Evolutionary conservation across 2,113 vertebrate species (phyloP).

Genomic region (Halichoeres trimaculatus): DNA sequence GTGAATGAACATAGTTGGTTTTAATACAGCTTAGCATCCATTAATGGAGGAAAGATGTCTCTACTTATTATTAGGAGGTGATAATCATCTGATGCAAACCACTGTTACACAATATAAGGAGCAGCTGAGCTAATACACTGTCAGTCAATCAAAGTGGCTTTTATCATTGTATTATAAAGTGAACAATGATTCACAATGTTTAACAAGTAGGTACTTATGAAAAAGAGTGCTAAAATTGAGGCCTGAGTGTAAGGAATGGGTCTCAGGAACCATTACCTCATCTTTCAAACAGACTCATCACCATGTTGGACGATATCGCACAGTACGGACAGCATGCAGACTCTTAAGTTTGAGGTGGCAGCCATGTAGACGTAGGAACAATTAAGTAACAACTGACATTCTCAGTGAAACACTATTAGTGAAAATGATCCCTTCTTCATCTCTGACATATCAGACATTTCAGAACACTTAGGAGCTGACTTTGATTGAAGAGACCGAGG

Average conservation of each 20-base stretch:
- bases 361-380: not conserved
- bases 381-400: not conserved
- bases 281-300: no score
- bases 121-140: not conserved
- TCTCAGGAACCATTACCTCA: no score
- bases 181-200: no score
- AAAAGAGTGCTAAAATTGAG: no score
- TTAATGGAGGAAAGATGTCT: not conserved
- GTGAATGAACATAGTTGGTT: not conserved
- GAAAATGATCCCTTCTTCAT: not conserved
- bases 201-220: no score
- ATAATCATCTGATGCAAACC: not conserved
- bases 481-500: constrained; percentile 2
- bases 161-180: no score
- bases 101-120: not conserved
- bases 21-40: not conserved
- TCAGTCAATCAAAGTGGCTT: no score
- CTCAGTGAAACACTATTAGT: not conserved
- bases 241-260: no score
- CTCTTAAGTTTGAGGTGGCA: not conserved
- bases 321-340: not conserved
- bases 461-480: not conserved
- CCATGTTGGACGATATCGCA: no score
- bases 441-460: not conserved
- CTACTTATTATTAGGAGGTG: no score